A percentile compares a stretch with the other conserved stretches of the same genome.
These are phyloP conservation scores for Parnassius glacialis DNA, from an alignment of 2,888 invertebrate genomes.

Conservation along the genomic window DNA sequence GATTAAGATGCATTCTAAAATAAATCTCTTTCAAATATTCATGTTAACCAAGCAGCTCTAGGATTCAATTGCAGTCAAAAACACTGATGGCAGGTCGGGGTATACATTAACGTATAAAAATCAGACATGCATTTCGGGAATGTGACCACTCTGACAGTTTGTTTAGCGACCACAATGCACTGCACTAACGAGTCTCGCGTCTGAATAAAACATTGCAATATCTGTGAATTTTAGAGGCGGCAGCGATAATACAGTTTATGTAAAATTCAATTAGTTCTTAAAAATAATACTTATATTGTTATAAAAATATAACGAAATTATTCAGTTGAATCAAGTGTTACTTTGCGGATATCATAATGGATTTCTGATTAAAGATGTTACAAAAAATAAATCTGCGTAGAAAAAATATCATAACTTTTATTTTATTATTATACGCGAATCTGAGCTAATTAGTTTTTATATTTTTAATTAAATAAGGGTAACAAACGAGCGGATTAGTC, in stretches of 20 bases:
- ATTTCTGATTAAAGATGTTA: not conserved
- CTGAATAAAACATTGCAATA: constrained; percentile 75
- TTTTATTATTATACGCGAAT: no score
- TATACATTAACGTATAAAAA: constrained; percentile 41
- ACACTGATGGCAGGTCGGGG: constrained; percentile 16
- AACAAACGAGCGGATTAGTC: no score
- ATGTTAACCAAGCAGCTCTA: not conserved
- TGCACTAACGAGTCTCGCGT: constrained; percentile 72
- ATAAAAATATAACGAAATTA: no score
- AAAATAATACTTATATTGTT: no score
- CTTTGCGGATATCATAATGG: no score
- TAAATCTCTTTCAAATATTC: no score
- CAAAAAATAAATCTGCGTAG: not conserved
- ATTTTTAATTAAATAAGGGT: no score
- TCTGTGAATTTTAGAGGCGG: constrained; percentile 37
- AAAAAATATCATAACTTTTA: not conserved
- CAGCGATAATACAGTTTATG: constrained; percentile 33
- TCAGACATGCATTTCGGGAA: constrained; percentile 57
- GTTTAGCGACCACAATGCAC: constrained; percentile 75
- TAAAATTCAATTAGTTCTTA: not conserved
- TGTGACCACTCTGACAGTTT: constrained; percentile 60
- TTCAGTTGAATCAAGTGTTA: no score
- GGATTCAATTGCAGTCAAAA: constrained; percentile 25
- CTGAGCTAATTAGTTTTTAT: no score
- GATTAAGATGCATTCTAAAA: no score